Base-by-base conservation (phyloP, 1,140 invertebrate species). In the Acarapis woodi region DNA sequence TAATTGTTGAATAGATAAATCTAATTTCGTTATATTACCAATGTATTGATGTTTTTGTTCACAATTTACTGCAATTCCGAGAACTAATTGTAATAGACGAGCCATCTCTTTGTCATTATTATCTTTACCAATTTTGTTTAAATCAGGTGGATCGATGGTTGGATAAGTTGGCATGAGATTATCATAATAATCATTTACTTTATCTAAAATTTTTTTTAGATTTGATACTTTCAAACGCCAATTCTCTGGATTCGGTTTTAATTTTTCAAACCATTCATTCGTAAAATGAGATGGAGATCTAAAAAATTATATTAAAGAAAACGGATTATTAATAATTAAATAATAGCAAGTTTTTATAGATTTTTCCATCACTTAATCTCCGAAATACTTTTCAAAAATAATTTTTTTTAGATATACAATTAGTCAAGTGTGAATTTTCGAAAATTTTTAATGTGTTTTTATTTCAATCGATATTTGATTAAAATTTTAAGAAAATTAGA, bases 61-160 rank as follows among this genome's bases (percentile, higher is more conserved):
- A 55, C 82, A 88, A 55, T 88, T 85, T 20, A 94, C 74, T 39
- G 83, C 83, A 65, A 79, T 85, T n/a, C 77, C 80, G 10, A 93
- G 61, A 29, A 94, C 68, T 35, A 94, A 59, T 53, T 90, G 79
- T 40, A 94, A 53, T 14, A 94, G 53, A 26, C 77, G 65, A 23
- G 72, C 71, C 29, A 87, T 52, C 55, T 90, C 78, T 19, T 39
- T 29, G 12, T 26, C 5, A 40, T 48, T 33, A 35, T 36, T 39
- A 20, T 46, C 46, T 50, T 53, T 52, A 58, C 74, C 79, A 45
- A 88, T 79, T 51, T 73, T 70, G 47, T 65, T 63, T 12, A 82
- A 69, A 65, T 88, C 78, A 12, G 79, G 79, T 52, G 69, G 67
- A 6, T 66, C 60, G 47, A 75, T 76, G 18, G 16, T 35, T n/a